These are phyloP conservation scores for Sceloporus tristichus DNA, from an alignment of 2,113 vertebrate species.

Conservation along the genomic window DNA sequence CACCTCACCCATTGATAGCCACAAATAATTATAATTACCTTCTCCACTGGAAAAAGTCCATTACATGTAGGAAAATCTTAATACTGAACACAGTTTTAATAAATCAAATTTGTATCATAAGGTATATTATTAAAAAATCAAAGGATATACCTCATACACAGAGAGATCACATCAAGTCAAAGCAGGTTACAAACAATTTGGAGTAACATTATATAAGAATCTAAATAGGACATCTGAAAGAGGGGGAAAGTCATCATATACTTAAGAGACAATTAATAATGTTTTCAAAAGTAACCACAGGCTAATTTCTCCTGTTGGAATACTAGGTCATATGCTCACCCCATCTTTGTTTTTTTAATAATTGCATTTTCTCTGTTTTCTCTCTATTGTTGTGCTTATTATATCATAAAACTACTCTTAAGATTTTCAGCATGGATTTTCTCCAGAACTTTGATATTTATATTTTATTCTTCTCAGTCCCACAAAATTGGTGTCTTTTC, in stretches of 20 bases:
- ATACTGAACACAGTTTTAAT: constrained; percentile 50
- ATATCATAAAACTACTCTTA: constrained; percentile 81
- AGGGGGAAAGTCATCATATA: constrained; percentile 57
- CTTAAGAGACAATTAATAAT: constrained; percentile 23
- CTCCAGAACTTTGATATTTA: constrained; percentile 74
- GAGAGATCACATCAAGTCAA: constrained; percentile 48
- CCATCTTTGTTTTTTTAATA: background rate
- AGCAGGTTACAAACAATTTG: constrained; percentile 59
- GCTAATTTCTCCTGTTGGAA: constrained; percentile 40
- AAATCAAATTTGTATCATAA: constrained; percentile 54
- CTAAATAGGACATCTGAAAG: constrained; percentile 56
- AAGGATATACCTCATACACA: constrained; percentile 50
- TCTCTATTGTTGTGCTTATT: constrained; percentile 88
- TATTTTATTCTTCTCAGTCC: constrained; percentile 83
- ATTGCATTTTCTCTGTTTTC: constrained; percentile 48
- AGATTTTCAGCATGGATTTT: constrained; percentile 81
- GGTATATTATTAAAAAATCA: constrained; percentile 67
- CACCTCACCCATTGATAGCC: background rate
- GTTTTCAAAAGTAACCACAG: constrained; percentile 39
- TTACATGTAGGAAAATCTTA: constrained; percentile 49
- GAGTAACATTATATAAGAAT: constrained; percentile 58
- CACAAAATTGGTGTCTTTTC: constrained; percentile 71
- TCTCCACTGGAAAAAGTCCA: constrained; percentile 54
- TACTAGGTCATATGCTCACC: constrained; percentile 24
- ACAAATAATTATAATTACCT: constrained; percentile 36